phyloP scores from a whole-genome alignment of 2,888 invertebrate genomes.

The Sepiola atlantica region DNA sequence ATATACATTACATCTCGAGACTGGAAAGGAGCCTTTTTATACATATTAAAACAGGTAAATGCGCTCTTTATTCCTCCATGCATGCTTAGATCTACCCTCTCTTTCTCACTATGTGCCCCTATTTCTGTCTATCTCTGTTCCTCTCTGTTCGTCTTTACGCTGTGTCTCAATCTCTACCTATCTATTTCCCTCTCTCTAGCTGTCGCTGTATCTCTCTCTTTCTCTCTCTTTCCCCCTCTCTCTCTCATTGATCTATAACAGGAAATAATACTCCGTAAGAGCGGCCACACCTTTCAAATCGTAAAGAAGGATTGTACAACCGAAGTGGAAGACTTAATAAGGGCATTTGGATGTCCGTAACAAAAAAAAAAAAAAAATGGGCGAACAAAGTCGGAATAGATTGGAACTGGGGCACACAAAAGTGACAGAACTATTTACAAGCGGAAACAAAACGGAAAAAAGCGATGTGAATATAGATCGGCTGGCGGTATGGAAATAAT shows the following conservation, averaged over 20 bases:
- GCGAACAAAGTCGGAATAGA: not conserved
- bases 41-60: no score
- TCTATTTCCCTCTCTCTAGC: not conserved
- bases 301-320: not conserved
- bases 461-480: constrained; percentile 23
- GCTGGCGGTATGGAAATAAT: not conserved
- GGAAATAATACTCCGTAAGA: no score
- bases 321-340: not conserved
- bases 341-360: not conserved
- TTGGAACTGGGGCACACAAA: not conserved
- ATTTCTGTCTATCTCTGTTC: not conserved
- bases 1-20: no score
- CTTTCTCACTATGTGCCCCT: no score
- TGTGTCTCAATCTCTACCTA: not conserved
- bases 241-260: no score
- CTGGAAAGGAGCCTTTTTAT: no score
- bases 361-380: not conserved
- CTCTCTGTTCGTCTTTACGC: not conserved
- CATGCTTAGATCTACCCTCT: no score
- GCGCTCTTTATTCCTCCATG: no score
- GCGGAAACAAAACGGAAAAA: not conserved
- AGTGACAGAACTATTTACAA: not conserved
- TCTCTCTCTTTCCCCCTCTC: not conserved
- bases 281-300: not conserved
- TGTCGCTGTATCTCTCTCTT: not conserved